These are phyloP conservation scores for Cercopithecus hamlyni DNA, from an alignment of 2,797 vertebrate genomes.

Conservation along the genomic window DNA sequence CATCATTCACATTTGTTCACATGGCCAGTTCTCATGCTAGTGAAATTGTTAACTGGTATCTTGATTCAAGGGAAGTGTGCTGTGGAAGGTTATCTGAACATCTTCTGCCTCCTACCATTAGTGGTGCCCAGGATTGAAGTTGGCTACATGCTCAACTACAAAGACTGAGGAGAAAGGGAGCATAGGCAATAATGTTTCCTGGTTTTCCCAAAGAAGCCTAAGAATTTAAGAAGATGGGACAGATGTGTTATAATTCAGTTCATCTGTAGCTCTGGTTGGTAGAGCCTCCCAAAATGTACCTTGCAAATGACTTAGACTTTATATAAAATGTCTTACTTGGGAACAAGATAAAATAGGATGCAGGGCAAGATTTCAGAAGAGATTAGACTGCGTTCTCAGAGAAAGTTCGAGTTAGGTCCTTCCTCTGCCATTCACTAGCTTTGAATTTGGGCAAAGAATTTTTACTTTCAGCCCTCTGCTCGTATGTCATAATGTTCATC, in stretches of 20 bases:
- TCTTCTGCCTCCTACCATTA: neutral
- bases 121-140: neutral
- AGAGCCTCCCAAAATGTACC: neutral
- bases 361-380: neutral
- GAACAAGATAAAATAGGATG: neutral
- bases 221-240: neutral
- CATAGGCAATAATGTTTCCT: neutral
- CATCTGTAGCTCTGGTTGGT: neutral
- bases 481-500: neutral
- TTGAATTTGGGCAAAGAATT: neutral
- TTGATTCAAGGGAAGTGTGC: neutral
- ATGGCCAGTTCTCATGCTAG: neutral
- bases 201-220: neutral
- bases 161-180: neutral
- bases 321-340: neutral
- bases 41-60: neutral
- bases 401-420: neutral
- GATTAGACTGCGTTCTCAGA: neutral
- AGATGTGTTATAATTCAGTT: neutral
- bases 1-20: neutral
- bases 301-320: neutral
- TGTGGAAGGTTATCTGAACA: neutral
- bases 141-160: neutral
- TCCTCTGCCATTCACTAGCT: neutral
- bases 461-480: neutral